Evolutionary conservation across 2,888 invertebrate genomes (phyloP).

Genomic region (Ptycholaimellus sp.): DNA sequence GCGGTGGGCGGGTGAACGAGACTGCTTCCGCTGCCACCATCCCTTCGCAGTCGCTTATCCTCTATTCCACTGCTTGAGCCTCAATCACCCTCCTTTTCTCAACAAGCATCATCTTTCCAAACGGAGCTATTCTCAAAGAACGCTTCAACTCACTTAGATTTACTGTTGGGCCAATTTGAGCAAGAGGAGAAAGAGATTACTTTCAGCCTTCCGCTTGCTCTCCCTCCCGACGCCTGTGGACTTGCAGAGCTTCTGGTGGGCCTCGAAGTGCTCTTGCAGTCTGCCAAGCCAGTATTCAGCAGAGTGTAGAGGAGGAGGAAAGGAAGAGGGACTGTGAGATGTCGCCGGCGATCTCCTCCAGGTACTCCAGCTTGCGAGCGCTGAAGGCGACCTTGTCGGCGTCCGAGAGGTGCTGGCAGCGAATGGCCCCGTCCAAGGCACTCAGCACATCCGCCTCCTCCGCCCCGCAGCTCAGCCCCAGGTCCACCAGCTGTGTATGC

Average conservation of each 20-base stretch:
- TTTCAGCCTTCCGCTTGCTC: no score
- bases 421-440: constrained; percentile 14
- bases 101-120: no score
- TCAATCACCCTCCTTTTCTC: no score
- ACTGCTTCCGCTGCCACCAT: not conserved
- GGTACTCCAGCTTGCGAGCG: constrained; percentile 72
- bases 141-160: no score
- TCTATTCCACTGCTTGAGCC: no score
- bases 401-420: constrained; percentile 10
- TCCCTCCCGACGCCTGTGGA: not conserved
- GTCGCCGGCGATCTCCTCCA: constrained; percentile 69
- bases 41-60: no score
- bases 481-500: constrained; percentile 60
- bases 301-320: no score
- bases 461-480: constrained; percentile 39
- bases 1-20: not conserved
- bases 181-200: no score
- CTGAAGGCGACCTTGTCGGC: constrained; percentile 45
- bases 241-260: constrained; percentile 7
- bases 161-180: no score
- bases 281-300: not conserved
- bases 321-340: no score
- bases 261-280: constrained; percentile 7
- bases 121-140: no score
- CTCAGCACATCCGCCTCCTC: constrained; percentile 12